These are phyloP conservation scores for Colius striatus DNA, from an alignment of 2,113 vertebrate species.

Conservation along the genomic window DNA sequence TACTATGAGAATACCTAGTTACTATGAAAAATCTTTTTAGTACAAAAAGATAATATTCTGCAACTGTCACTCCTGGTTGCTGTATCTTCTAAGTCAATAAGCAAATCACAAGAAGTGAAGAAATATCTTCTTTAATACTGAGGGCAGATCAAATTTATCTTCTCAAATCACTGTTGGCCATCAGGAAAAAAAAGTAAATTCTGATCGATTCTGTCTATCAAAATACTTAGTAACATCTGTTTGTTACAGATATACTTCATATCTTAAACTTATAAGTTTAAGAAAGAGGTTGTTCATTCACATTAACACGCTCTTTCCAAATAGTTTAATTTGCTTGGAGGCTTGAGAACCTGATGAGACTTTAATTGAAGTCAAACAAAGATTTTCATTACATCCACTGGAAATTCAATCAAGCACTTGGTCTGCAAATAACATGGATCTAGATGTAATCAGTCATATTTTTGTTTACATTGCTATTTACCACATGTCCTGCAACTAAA, in stretches of 20 bases:
- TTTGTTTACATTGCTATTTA: conserved; percentile 36
- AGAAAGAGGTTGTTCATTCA: not conserved
- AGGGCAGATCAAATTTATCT: not conserved
- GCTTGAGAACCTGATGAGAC: not conserved
- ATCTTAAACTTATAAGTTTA: not conserved
- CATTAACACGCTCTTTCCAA: not conserved
- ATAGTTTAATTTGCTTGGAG: not conserved
- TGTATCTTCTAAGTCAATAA: not conserved
- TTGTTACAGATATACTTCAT: not conserved
- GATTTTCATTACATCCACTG: not conserved
- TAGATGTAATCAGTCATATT: not conserved
- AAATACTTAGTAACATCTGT: not conserved
- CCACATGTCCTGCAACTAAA: not conserved
- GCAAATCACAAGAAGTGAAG: not conserved
- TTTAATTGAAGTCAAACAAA: conserved; percentile 35
- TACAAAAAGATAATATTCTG: not conserved
- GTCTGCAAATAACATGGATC: conserved; percentile 10
- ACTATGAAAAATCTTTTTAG: not conserved
- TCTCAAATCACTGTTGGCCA: not conserved
- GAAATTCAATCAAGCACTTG: not conserved
- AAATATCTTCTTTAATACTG: not conserved
- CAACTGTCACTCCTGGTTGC: not conserved
- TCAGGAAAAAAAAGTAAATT: not conserved
- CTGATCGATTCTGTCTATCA: not conserved
- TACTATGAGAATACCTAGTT: not conserved